Base-by-base conservation (phyloP, 2,113 vertebrate species). In the Ceuthmochares aereus region DNA sequence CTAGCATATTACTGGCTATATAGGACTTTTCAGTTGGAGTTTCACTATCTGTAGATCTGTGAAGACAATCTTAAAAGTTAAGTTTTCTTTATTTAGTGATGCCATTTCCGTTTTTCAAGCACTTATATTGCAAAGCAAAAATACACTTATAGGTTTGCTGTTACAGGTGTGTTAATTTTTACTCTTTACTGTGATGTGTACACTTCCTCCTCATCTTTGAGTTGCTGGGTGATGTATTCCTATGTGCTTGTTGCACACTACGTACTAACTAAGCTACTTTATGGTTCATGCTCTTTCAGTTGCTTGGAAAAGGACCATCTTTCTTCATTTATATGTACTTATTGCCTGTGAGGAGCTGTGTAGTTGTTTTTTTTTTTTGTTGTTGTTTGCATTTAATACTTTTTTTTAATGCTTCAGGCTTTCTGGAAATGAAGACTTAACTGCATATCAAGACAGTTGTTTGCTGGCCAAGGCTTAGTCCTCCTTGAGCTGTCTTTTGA, bases 101-200 rank as follows among this genome's bases (percentile, higher is more conserved):
- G 2, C 3, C 54, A 34, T 80, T 83, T 32, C 9, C 13, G 10
- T 70, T 79, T 85, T n/a, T 14, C 25, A 17, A n/a, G 37, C 51
- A 8, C 15, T 60, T 89, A 4, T 1, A 10, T 42, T 60, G 36
- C 26, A 66, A 51, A 89, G 25, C 17, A 77, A 25, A 87, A 36
- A 14, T 63, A 22, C 6, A 3, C 5, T 36, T 62, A 9, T 0
- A 19, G 22, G 30, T 32, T 49, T 79, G 11, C n/a, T 1, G 1
- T 4, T 74, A 5, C 5, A 63, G 4, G 2, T 36, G 32, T 68
- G 52, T n/a, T 83, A 7, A 2, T 36, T 83, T 87, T 69, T 30
- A 2, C 5, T 79, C 30, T 56, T 40, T 6, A 2, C 7, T 56
- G 4, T 11, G 25, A 3, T 54, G 3, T 2, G 2, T 42, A 8